These are phyloP conservation scores for Stomatorhinus ivindoensis DNA, from an alignment of 2,113 vertebrate species.

Conservation along the genomic window DNA sequence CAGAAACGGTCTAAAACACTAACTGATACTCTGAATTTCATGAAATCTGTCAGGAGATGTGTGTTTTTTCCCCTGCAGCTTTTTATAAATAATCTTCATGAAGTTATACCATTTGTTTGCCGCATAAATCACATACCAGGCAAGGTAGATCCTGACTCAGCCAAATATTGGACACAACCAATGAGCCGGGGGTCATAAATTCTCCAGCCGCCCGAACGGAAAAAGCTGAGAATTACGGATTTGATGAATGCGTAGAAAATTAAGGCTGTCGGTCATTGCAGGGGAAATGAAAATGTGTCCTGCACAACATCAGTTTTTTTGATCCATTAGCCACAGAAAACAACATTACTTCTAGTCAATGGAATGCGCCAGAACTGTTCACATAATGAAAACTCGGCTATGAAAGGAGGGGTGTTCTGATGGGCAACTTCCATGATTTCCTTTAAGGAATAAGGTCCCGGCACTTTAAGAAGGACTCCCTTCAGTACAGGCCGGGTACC, in stretches of 20 bases:
- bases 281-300: not conserved
- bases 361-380: not conserved
- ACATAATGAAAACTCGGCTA: not conserved
- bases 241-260: constrained; percentile 1
- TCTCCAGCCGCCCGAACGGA: not conserved
- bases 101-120: not conserved
- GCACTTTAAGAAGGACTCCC: not conserved
- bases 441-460: not conserved
- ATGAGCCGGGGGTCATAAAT: constrained; percentile 10
- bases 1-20: constrained; percentile 10
- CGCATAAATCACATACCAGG: not conserved
- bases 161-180: not conserved
- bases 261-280: not conserved
- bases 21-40: constrained; percentile 2
- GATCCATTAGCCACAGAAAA: not conserved
- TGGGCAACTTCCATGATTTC: not conserved
- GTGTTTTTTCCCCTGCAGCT: not conserved
- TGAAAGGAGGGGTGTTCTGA: not conserved
- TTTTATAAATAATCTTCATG: constrained; percentile 8
- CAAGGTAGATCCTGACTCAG: not conserved
- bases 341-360: not conserved
- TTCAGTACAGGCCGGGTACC: not conserved
- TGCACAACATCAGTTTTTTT: not conserved
- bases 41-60: constrained; percentile 13
- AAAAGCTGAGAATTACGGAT: not conserved